A percentile compares a stretch with the other conserved stretches of the same genome.
Conservation (phyloP, 2,888 invertebrate species). For the Lasioglossum marginatum region DNA sequence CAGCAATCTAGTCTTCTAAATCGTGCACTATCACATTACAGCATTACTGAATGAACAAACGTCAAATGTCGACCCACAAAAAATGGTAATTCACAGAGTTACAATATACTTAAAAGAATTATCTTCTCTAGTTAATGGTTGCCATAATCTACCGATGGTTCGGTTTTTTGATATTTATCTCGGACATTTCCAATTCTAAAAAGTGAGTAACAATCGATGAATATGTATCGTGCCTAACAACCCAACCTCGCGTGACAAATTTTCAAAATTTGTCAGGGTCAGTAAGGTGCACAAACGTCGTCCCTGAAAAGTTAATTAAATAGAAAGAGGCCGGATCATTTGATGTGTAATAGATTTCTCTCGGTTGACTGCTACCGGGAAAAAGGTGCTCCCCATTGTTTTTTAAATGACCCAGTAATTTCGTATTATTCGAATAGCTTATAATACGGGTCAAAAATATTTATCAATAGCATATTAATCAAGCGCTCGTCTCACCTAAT, state of each 20-base stretch:
- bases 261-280: background rate
- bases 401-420: background rate
- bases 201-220: background rate
- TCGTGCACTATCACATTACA: too few relatives aligned
- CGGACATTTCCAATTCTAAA: background rate
- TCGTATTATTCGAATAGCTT: background rate
- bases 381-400: background rate
- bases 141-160: too few relatives aligned
- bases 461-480: background rate
- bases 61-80: too few relatives aligned
- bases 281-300: background rate
- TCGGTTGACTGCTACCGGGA: background rate
- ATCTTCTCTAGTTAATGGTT: too few relatives aligned
- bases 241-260: background rate
- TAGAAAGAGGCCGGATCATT: background rate
- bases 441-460: too few relatives aligned
- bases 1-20: too few relatives aligned
- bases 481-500: background rate
- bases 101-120: too few relatives aligned
- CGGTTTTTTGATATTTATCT: too few relatives aligned
- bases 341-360: background rate
- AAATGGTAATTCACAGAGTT: too few relatives aligned
- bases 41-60: too few relatives aligned
- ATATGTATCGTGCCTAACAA: background rate
- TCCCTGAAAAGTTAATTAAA: constrained; percentile 1